Conservation (phyloP, 1,140 invertebrate genomes). For the Drosophila sproati region DNA sequence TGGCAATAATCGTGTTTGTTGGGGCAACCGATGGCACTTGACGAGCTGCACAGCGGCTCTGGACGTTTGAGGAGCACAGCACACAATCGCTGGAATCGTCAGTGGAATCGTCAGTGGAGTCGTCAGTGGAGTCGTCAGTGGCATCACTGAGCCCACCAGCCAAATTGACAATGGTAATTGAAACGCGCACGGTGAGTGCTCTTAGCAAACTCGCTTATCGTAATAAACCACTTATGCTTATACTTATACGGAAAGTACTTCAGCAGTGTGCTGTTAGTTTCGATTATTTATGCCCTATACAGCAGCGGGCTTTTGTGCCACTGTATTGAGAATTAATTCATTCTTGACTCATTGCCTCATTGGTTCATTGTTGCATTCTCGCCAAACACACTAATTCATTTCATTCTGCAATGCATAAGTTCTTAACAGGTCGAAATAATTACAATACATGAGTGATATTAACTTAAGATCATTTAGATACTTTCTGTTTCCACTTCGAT, state of each 20-base stretch:
- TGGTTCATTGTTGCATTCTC: too few species aligned
- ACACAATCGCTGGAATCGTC: too few species aligned
- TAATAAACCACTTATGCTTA: slow-evolving; percentile 69
- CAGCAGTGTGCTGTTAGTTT: slow-evolving; percentile 55
- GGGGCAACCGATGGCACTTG: slow-evolving; percentile 49
- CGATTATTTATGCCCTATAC: slow-evolving; percentile 16
- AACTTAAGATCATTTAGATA: too few species aligned
- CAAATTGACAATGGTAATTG: slow-evolving; percentile 77
- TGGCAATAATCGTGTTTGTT: slow-evolving; percentile 58
- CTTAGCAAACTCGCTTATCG: slow-evolving; percentile 64
- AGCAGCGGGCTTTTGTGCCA: background rate
- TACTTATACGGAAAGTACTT: slow-evolving; percentile 42
- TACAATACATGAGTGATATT: too few species aligned
- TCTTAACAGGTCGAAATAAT: too few species aligned
- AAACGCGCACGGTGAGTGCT: slow-evolving; percentile 67
- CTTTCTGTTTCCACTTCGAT: too few species aligned
- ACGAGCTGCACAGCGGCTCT: slow-evolving; percentile 16
- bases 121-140: slow-evolving; percentile 1
- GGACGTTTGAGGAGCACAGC: background rate
- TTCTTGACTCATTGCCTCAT: too few species aligned
- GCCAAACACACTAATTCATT: too few species aligned
- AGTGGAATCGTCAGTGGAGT: too few species aligned
- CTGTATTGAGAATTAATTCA: too few species aligned
- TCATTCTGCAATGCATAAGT: too few species aligned
- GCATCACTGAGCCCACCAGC: slow-evolving; percentile 12